Evolutionary conservation across 1,140 invertebrate species (phyloP).

Genomic region (Panagrolaimus sp.): DNA sequence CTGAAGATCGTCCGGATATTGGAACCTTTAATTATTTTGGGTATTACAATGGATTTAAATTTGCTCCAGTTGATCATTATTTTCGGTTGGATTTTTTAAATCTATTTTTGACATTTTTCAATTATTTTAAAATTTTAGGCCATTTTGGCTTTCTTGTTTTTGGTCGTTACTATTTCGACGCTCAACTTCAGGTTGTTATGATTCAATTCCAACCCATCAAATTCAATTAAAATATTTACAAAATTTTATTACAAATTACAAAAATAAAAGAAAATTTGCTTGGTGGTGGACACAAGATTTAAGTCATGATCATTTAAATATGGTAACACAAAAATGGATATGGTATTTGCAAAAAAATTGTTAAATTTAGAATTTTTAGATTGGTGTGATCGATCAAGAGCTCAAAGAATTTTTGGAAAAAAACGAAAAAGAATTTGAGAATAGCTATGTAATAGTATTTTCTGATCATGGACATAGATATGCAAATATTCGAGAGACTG

Average conservation of each 20-base stretch:
- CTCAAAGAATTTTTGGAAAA: constrained; percentile 34
- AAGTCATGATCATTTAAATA: constrained; percentile 51
- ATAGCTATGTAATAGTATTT: constrained; percentile 71
- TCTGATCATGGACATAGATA: constrained; percentile 88
- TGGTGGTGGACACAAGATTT: constrained; percentile 46
- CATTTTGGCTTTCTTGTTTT: constrained; percentile 26
- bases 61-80: constrained; percentile 37
- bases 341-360: too few species aligned
- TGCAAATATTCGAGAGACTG: constrained; percentile 72
- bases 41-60: constrained; percentile 32
- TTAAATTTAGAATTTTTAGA: neutral
- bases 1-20: constrained; percentile 57
- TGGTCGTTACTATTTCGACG: constrained; percentile 29
- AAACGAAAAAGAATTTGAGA: constrained; percentile 57
- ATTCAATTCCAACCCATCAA: constrained; percentile 2
- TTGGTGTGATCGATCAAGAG: constrained; percentile 38
- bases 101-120: neutral
- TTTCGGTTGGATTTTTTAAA: constrained; percentile 21
- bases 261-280: constrained; percentile 41
- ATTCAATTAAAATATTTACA: neutral
- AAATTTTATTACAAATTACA: constrained; percentile 42
- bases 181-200: constrained; percentile 45
- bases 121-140: neutral
- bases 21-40: constrained; percentile 57
- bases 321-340: constrained; percentile 1